These are phyloP conservation scores for Periplaneta americana DNA, from an alignment of 1,140 invertebrate species.

Conservation along the genomic window DNA sequence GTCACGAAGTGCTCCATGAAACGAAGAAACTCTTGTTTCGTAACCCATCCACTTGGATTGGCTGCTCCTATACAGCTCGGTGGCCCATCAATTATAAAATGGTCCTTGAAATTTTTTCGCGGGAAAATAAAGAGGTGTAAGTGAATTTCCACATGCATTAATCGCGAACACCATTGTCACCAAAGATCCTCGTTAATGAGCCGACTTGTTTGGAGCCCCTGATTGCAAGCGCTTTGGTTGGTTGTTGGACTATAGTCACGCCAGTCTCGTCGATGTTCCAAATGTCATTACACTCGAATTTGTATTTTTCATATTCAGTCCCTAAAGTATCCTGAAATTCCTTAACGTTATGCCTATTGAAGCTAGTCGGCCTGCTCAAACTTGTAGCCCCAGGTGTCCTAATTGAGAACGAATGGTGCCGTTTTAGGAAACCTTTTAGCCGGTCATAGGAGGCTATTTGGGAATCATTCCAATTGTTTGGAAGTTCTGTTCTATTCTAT, in stretches of 20 bases:
- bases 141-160: constrained; percentile 33
- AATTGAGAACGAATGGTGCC: too few relatives aligned
- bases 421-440: too few relatives aligned
- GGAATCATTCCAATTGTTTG: too few relatives aligned
- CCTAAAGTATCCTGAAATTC: too few relatives aligned
- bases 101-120: constrained; percentile 29
- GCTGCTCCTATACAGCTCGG: constrained; percentile 29
- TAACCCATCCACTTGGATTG: constrained; percentile 35
- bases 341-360: too few relatives aligned
- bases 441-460: too few relatives aligned
- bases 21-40: constrained; percentile 28
- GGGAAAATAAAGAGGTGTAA: constrained; percentile 41
- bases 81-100: constrained; percentile 31
- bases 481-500: too few relatives aligned
- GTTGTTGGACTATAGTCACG: constrained; percentile 14
- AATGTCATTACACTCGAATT: too few relatives aligned
- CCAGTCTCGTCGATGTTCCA: too few relatives aligned
- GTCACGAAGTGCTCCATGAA: constrained; percentile 38
- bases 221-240: constrained; percentile 15
- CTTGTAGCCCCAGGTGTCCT: too few relatives aligned
- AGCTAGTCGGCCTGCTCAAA: too few relatives aligned
- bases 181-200: constrained; percentile 35
- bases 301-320: too few relatives aligned
- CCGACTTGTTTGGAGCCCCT: constrained; percentile 40
- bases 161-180: constrained; percentile 36